Base-by-base conservation (phyloP, 2,113 vertebrate species). In the Clinocottus analis region DNA sequence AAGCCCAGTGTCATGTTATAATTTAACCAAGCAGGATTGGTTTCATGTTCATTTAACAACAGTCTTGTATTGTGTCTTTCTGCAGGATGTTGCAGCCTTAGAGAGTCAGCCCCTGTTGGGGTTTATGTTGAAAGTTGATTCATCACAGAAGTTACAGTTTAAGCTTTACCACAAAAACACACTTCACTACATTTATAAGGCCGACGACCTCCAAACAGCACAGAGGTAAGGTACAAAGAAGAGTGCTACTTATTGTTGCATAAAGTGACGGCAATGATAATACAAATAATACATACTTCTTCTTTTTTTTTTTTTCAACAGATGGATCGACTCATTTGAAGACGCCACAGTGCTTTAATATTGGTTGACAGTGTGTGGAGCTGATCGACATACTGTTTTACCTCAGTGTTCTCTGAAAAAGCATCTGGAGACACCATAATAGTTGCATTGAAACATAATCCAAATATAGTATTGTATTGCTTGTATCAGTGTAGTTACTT, bases 101-200 rank as follows among this genome's bases (percentile, higher is more conserved):
- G 97, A 99, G 92, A 99, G 98, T 88, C 97, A 98, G 53, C 97
- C 98, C 47, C 92, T 99, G 84, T 85, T 99, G 41, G 98, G 98
- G 71, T 99, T 99, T 43, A 94, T 96, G 93, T 91, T 97, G 66
- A 94, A 95, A 87, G 96, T 94, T 23, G 97, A 98, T 85, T 83
- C 91, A 0, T 77, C 78, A 21, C 91, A 96, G 16, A 95, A 93
- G 90, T 72, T 90, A 8, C 93, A 97, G 72, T 98, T 99, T 87
- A 97, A 97, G 77, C 94, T 99, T 72, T 93, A 96, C 88, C 98
- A 99, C 93, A 98, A 99, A 95, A 96, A 95, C 90, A 97, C 96
- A 49, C 93, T 98, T 79, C 96, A 96, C 94, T 97, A 98, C 87
- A 91, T 95, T 81, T 99, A 98, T 91, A 98, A 96, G 95, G 97